Conservation (phyloP, 2,113 vertebrate species). For the Theropithecus gelada region DNA sequence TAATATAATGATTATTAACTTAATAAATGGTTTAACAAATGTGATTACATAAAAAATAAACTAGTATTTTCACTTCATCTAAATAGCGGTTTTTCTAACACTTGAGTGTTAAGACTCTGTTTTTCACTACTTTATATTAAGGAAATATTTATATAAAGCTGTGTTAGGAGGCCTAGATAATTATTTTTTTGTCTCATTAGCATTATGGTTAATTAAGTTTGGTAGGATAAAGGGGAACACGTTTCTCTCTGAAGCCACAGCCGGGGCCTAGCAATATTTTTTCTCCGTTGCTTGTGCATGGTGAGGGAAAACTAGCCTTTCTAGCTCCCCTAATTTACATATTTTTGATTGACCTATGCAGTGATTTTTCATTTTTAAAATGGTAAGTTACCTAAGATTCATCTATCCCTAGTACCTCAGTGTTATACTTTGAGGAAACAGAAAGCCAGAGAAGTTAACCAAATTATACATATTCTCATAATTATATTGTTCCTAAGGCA, state of each 20-base stretch:
- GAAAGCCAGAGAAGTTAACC: conserved; percentile 14
- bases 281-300: background rate
- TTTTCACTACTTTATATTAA: conserved; percentile 50
- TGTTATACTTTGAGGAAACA: conserved; percentile 20
- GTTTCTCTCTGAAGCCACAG: background rate
- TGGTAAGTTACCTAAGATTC: conserved; percentile 1
- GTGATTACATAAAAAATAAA: background rate
- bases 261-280: background rate
- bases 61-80: conserved; percentile 35
- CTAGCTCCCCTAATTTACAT: background rate
- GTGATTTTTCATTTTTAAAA: conserved; percentile 32
- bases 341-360: conserved; percentile 9
- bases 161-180: background rate
- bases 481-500: conserved; percentile 37
- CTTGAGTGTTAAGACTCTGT: conserved; percentile 2
- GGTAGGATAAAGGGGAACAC: background rate
- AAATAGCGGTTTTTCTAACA: conserved; percentile 31
- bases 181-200: conserved; percentile 48
- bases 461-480: conserved; percentile 17
- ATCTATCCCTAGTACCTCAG: background rate
- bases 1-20: background rate
- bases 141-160: conserved; percentile 12
- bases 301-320: conserved; percentile 30
- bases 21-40: background rate
- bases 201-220: conserved; percentile 11